These are phyloP conservation scores for Dromius quadrimaculatus DNA, from an alignment of 2,888 invertebrate species.

Conservation along the genomic window DNA sequence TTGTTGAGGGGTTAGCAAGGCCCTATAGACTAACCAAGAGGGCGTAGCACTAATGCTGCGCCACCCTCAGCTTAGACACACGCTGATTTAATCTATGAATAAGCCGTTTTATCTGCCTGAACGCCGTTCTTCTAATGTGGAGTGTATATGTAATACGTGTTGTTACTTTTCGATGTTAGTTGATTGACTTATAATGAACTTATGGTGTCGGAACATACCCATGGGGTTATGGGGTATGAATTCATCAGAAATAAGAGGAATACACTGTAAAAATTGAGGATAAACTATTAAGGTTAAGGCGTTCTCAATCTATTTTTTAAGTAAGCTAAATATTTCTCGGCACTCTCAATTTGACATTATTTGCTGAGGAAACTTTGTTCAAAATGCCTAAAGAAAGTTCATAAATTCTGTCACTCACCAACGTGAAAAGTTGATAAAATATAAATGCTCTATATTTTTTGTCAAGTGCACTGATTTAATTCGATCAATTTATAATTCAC, in stretches of 20 bases:
- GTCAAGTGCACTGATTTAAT: constrained; percentile 34
- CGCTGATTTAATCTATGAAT: constrained; percentile 48
- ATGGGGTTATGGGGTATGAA: constrained; percentile 55
- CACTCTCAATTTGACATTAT: no score
- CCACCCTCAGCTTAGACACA: background rate
- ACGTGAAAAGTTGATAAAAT: no score
- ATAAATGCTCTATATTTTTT: constrained; percentile 17
- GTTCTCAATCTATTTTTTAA: background rate
- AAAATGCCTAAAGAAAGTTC: no score
- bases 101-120: constrained; percentile 42
- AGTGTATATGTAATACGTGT: constrained; percentile 28
- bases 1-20: background rate
- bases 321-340: no score
- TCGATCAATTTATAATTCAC: constrained; percentile 31
- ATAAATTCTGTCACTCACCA: no score
- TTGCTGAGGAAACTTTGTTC: no score
- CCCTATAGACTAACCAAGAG: background rate
- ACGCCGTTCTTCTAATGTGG: background rate
- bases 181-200: constrained; percentile 67
- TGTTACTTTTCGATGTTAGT: constrained; percentile 59
- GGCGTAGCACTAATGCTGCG: no score
- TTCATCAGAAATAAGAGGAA: background rate
- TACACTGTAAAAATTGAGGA: constrained; percentile 6
- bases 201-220: constrained; percentile 64
- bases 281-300: constrained; percentile 1